Base-by-base conservation (phyloP, 2,113 vertebrate species). In the Spilogale gracilis region DNA sequence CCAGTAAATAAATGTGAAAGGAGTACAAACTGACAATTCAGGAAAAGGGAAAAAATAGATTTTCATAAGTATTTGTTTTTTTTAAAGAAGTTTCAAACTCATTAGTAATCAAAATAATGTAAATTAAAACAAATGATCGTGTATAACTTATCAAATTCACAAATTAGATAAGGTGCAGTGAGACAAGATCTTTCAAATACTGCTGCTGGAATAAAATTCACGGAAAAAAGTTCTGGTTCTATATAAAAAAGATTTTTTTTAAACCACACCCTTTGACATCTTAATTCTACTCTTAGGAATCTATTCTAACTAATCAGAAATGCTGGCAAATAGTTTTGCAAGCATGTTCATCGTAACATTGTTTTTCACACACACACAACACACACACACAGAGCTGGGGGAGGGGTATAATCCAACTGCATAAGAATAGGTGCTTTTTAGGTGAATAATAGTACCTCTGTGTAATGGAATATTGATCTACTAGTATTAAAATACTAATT, bases 231-330 rank as follows among this genome's bases (percentile, higher is more conserved):
- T 32, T 56, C 18, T 65, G 11, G 30, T 50, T 85, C 25, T 69
- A 23, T 10, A 63, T 63, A 58, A 48, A 79, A 83, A 65, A 69
- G 63, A 63, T 14, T 52, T 56, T 86, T 89, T 89, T 38, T 2
- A 85, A 96, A 65, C 27, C 73, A 89, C 13, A 65, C 20, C 25
- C 32, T 96, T 96, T 60, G 56, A 32, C 6, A 83, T 82, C 4
- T 65, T 73, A 95, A 80, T 76, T 91, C 16, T 16, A 54, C 27
- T 48, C 65, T 21, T 74, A 45, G 7, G 16, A 91, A 86, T 71
- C 76, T 63, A 60, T 50, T 56, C 52, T 92, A 78, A 74, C 20
- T 84, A 16, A 65, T 71, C 52, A 95, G 82, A 96, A 95, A 91
- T 82, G 8, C n/a, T 78, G 21, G 32, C 69, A 76, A 56, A 45